Evolutionary conservation across 2,113 vertebrate genomes (phyloP).

Genomic region (Scytalopus superciliaris): DNA sequence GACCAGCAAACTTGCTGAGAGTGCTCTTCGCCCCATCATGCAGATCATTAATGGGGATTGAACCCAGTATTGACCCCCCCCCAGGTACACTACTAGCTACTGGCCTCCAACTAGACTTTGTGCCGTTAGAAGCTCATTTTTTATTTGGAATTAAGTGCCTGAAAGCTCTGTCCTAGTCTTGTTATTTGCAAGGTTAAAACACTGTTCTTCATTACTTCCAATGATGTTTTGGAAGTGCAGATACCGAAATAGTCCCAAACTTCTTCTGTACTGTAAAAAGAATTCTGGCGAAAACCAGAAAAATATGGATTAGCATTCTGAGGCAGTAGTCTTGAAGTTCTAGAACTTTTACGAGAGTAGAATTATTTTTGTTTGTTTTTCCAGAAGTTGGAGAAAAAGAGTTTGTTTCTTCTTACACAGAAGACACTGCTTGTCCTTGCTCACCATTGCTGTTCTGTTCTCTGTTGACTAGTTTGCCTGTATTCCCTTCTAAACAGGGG

Average conservation of each 20-base stretch:
- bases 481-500: neutral
- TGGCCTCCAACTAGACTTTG: neutral
- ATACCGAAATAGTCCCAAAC: neutral
- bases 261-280: neutral
- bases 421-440: neutral
- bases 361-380: neutral
- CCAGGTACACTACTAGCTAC: neutral
- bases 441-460: neutral
- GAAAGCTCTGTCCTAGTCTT: neutral
- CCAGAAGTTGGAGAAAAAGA: neutral
- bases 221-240: neutral
- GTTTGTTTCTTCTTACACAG: neutral
- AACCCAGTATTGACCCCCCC: neutral
- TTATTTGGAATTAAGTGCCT: neutral
- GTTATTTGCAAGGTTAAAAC: neutral
- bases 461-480: neutral
- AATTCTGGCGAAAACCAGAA: neutral
- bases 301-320: neutral
- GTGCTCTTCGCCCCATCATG: neutral
- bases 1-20: neutral
- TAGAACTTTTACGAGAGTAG: neutral
- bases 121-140: neutral
- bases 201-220: neutral
- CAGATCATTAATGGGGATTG: neutral
- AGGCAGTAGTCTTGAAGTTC: neutral